phyloP scores from a whole-genome alignment of 2,797 vertebrate genomes.

The Acrocephalus scirpaceus region DNA sequence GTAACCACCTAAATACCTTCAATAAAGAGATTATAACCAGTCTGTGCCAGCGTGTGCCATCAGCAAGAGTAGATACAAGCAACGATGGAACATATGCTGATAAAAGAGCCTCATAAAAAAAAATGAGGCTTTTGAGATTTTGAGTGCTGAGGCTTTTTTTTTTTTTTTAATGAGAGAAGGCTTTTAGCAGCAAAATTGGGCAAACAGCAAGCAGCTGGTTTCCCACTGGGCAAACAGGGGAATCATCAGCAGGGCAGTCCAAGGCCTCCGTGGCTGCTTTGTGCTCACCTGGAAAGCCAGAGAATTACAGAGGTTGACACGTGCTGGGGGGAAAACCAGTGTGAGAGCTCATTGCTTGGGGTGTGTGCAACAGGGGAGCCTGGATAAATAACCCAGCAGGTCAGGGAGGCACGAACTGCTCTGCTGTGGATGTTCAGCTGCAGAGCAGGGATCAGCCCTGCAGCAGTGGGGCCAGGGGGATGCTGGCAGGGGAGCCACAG shows the following conservation, averaged over 20 bases:
- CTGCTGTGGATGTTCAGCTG: neutral
- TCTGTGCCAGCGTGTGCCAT: neutral
- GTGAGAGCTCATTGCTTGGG: neutral
- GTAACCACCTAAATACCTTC: neutral
- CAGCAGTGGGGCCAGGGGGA: neutral
- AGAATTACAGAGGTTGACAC: neutral
- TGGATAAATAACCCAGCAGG: neutral
- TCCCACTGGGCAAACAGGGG: neutral
- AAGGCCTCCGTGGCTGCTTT: neutral
- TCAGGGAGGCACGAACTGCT: neutral
- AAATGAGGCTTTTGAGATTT: neutral
- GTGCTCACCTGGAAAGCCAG: neutral
- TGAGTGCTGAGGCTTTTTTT: neutral
- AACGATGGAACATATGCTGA: neutral
- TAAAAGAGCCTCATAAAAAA: neutral
- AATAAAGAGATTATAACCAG: neutral
- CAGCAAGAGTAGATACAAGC: neutral
- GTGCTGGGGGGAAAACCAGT: neutral
- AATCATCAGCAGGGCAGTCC: neutral
- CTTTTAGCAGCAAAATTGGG: neutral
- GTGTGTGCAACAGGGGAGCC: neutral
- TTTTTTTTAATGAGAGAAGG: neutral
- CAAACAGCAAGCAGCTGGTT: neutral
- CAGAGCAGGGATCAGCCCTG: accelerated
- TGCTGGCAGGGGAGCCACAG: neutral